These are phyloP conservation scores for Mamestra brassicae DNA, from an alignment of 2,888 invertebrate species.

Conservation along the genomic window DNA sequence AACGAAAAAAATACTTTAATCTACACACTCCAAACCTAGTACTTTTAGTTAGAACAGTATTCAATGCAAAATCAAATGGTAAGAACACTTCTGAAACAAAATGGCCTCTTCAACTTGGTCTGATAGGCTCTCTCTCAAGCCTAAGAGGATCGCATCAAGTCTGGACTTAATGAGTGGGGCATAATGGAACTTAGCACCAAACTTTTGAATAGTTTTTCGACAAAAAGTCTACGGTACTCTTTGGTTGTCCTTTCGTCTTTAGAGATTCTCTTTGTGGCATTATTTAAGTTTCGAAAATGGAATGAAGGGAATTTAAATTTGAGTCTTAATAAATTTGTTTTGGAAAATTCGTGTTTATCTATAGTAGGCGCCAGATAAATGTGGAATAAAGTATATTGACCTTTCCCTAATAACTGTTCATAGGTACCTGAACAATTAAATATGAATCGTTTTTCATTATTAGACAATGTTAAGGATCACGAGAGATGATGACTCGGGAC, in stretches of 20 bases:
- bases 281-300: constrained; percentile 42
- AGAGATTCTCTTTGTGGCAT: constrained; percentile 47
- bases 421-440: too few relatives aligned
- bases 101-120: constrained; percentile 19
- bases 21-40: background rate
- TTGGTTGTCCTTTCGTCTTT: constrained; percentile 49
- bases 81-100: constrained; percentile 49
- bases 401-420: too few relatives aligned
- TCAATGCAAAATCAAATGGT: constrained; percentile 39
- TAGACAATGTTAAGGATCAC: too few relatives aligned
- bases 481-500: too few relatives aligned
- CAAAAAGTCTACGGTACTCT: constrained; percentile 62
- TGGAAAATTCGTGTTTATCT: too few relatives aligned
- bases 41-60: constrained; percentile 13
- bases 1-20: background rate
- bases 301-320: background rate
- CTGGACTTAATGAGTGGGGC: constrained; percentile 55
- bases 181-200: constrained; percentile 66
- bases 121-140: constrained; percentile 53
- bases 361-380: too few relatives aligned
- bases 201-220: constrained; percentile 73
- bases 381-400: too few relatives aligned
- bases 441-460: too few relatives aligned
- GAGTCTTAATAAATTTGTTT: background rate
- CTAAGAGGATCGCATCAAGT: constrained; percentile 50